A percentile compares a stretch with the other conserved stretches of the same genome.
Conservation (phyloP, 2,113 vertebrate genomes). For the Gambusia holbrooki region DNA sequence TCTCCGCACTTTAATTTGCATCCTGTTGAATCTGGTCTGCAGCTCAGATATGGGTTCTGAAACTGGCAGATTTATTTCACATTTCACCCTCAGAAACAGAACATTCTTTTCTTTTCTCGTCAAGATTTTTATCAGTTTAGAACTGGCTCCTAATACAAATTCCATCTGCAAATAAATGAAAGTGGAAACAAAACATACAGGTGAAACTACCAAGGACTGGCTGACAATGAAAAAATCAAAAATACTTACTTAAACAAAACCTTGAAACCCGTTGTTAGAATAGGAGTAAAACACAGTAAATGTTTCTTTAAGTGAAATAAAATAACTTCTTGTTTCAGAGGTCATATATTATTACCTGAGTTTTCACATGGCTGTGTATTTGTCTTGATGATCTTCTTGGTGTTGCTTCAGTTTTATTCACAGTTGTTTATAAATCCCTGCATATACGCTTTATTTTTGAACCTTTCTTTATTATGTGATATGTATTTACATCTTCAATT, state of each 20-base stretch:
- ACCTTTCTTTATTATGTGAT: neutral
- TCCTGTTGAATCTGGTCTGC: constrained; percentile 31
- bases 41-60: constrained; percentile 9
- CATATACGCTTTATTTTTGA: neutral
- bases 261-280: too few relatives aligned
- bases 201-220: neutral
- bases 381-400: neutral
- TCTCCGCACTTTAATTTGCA: constrained; percentile 31
- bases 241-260: neutral
- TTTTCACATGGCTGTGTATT: neutral
- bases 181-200: neutral
- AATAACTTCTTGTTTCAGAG: neutral
- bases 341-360: neutral
- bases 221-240: neutral
- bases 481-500: neutral
- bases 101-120: neutral
- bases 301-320: neutral
- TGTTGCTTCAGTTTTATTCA: neutral
- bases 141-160: too few relatives aligned
- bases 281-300: too few relatives aligned
- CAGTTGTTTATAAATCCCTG: neutral
- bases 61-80: constrained; percentile 15
- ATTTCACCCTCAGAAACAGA: neutral
- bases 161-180: neutral
- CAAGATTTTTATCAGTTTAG: too few relatives aligned